Percentiles rank a stretch among this genome's conserved stretches.
phyloP scores from a whole-genome alignment of 2,797 vertebrate species.

The Periparus ater region DNA sequence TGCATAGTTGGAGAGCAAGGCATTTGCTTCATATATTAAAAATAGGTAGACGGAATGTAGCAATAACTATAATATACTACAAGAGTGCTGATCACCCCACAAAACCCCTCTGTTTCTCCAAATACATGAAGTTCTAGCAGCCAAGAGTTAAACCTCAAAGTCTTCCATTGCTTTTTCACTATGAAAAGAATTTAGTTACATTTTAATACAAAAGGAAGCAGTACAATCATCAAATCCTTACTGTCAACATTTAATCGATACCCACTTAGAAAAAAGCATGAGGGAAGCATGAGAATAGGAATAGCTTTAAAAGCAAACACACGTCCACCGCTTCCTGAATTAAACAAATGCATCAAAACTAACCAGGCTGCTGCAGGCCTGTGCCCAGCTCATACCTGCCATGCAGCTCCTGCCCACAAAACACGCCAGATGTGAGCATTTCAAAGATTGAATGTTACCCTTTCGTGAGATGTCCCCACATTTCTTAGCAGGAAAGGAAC shows the following conservation, averaged over 20 bases:
- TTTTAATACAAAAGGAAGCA: not conserved
- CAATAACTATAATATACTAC: not conserved
- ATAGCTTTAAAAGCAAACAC: not conserved
- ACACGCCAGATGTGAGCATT: not conserved
- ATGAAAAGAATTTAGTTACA: not conserved
- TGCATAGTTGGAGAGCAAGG: not conserved
- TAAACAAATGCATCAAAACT: not conserved
- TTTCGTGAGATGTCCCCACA: not conserved
- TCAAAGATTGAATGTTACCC: accelerated
- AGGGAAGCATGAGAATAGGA: not conserved
- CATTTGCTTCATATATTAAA: not conserved
- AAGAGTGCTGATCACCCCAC: not conserved
- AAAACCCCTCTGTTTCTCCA: not conserved
- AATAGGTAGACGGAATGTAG: not conserved
- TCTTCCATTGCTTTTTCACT: not conserved
- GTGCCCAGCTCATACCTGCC: not conserved
- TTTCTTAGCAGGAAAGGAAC: not conserved
- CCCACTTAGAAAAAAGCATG: not conserved
- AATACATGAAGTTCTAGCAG: not conserved
- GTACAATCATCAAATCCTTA: not conserved
- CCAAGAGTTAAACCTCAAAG: not conserved
- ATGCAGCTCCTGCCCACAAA: not conserved
- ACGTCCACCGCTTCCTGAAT: not conserved
- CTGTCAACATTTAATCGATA: not conserved
- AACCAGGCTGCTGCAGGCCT: not conserved